Evolutionary conservation across 2,888 invertebrate species (phyloP).

Genomic region (Lobophora halterata): DNA sequence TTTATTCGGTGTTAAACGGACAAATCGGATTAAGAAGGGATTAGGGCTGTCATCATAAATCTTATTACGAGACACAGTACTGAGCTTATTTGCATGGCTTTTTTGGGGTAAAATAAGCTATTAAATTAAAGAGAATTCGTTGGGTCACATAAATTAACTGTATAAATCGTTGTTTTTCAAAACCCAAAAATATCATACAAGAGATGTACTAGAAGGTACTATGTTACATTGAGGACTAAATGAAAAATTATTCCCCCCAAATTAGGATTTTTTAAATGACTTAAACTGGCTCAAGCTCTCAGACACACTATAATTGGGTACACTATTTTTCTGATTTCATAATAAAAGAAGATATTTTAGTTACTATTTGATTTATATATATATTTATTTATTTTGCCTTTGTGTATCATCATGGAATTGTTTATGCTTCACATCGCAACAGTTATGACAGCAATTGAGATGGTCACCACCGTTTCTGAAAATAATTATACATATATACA

Average conservation of each 20-base stretch:
- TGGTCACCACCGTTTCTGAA: conserved; percentile 30
- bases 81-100: conserved; percentile 48
- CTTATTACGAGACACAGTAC: conserved; percentile 44
- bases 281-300: no score
- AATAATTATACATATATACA: background rate
- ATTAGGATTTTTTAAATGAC: no score
- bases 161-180: no score
- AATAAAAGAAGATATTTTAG: no score
- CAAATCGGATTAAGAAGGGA: conserved; percentile 56
- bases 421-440: conserved; percentile 31
- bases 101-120: conserved; percentile 33
- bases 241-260: no score
- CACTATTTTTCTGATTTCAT: no score
- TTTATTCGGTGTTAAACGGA: conserved; percentile 49
- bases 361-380: conserved; percentile 26
- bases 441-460: conserved; percentile 39
- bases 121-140: conserved; percentile 33
- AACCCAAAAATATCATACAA: no score
- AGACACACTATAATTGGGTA: no score
- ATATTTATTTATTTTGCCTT: conserved; percentile 2
- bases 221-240: no score
- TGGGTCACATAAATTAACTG: no score
- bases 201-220: no score
- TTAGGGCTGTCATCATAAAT: conserved; percentile 57
- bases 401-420: conserved; percentile 10